Base-by-base conservation (phyloP, 2,113 vertebrate species). In the Agelaius phoeniceus region DNA sequence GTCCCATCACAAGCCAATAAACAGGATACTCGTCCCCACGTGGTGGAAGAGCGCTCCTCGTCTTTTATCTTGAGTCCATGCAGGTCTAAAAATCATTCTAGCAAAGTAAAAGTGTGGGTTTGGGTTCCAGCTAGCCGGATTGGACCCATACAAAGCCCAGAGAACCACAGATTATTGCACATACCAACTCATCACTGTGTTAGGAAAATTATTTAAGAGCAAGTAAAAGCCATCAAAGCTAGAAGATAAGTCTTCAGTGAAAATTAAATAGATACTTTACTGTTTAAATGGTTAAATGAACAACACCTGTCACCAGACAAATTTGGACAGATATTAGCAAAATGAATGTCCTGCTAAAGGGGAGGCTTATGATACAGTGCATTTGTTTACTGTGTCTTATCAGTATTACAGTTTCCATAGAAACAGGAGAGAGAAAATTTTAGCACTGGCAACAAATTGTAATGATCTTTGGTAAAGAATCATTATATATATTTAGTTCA, bases 381-480 rank as follows among this genome's bases (percentile, higher is more conserved):
- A 92, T 95, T 93, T 95, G 92, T 96, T 97, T 97, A 96, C 66
- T 55, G 72, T 73, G 84, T 89, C 82, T 94, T 94, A 74, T 87
- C 95, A 90, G 73, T 94, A 57, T 92, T 82, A 84, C 87, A 55
- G 96, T 97, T 95, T 93, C 97, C 95, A 97, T 95, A 93, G 96
- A 90, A 97, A 97, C 95, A 46, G 58, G 41, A 87, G 44, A 83
- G 83, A 78, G 69, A 82, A 96, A 96, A 95, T 87, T 95, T 95
- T 81, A 89, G 65, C 51, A 81, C 55, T 44, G 77, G 87, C 75
- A 96, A 94, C 74, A 95, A 85, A 93, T 94, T 95, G 74, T 84
- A 91, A 96, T 78, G 37, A 92, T 93, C 48, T 84, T 87, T 91
- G 79, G 52, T 10, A 89, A 95, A 89, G 48, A 87, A 73, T 58